Evolutionary conservation across 2,113 vertebrate species (phyloP).

Genomic region (Sinocyclocheilus maitianheensis): DNA sequence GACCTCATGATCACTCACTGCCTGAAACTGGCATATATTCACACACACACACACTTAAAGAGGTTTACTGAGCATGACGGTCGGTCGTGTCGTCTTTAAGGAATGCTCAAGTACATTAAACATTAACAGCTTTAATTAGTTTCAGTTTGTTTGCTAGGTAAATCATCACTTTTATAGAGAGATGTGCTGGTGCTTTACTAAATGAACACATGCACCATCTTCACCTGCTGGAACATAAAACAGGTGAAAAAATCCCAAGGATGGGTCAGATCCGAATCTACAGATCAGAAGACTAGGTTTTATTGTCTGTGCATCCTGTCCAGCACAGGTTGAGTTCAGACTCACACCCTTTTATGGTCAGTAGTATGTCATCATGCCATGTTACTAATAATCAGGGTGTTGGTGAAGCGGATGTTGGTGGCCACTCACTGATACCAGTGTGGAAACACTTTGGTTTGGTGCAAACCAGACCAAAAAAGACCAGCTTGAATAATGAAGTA

Average conservation of each 20-base stretch:
- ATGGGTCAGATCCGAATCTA: neutral
- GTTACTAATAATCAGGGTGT: slow-evolving; percentile 16
- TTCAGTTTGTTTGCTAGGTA: neutral
- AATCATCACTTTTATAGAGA: neutral
- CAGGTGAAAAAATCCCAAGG: neutral
- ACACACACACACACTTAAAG: neutral
- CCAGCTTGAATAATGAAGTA: neutral
- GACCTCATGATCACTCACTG: slow-evolving; percentile 30
- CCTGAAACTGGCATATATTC: neutral
- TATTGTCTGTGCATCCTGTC: neutral
- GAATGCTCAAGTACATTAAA: slow-evolving; percentile 1
- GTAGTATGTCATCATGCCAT: slow-evolving; percentile 15
- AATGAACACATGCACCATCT: neutral
- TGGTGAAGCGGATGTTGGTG: neutral
- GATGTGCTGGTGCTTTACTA: no score
- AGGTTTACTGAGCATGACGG: neutral
- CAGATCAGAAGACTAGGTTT: neutral
- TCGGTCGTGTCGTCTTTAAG: neutral
- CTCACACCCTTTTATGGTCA: slow-evolving; percentile 5
- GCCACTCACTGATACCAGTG: neutral
- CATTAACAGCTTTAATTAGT: neutral
- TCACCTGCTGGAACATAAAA: neutral
- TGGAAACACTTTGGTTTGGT: slow-evolving; percentile 4
- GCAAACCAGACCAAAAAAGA: no score
- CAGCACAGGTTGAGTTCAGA: neutral